These are phyloP conservation scores for Penaeus indicus DNA, from an alignment of 1,140 invertebrate species.

Conservation along the genomic window DNA sequence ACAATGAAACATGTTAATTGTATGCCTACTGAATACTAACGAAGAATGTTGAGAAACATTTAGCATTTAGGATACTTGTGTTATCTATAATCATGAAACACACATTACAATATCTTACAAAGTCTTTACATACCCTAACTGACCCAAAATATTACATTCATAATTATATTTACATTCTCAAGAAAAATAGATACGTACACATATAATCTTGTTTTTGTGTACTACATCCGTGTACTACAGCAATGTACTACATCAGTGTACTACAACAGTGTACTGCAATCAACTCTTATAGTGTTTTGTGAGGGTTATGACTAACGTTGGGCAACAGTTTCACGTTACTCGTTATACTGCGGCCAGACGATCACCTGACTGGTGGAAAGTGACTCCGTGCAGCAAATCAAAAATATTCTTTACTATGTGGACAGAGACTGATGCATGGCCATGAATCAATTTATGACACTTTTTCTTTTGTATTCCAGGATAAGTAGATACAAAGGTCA, in stretches of 20 bases:
- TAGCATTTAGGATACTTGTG: slow-evolving; percentile 58
- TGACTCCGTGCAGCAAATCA: too few relatives aligned
- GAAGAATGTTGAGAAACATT: slow-evolving; percentile 61
- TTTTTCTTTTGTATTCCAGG: too few relatives aligned
- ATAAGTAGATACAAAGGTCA: too few relatives aligned
- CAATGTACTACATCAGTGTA: slow-evolving; percentile 38
- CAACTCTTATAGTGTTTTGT: slow-evolving; percentile 60
- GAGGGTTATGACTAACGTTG: slow-evolving; percentile 51
- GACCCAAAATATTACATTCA: slow-evolving; percentile 65
- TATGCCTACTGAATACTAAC: slow-evolving; percentile 60
- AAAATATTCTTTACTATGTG: too few relatives aligned
- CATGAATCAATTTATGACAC: too few relatives aligned
- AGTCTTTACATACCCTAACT: slow-evolving; percentile 62
- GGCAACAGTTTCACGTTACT: slow-evolving; percentile 60
- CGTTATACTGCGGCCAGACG: slow-evolving; percentile 35
- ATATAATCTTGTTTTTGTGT: slow-evolving; percentile 54
- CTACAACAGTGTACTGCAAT: slow-evolving; percentile 48
- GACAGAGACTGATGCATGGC: too few relatives aligned
- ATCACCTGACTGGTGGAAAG: slow-evolving; percentile 2
- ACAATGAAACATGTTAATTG: slow-evolving; percentile 61
- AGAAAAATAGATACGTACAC: slow-evolving; percentile 64
- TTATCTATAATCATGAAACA: slow-evolving; percentile 58
- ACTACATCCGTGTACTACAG: slow-evolving; percentile 52
- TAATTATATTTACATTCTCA: slow-evolving; percentile 64
- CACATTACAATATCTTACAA: slow-evolving; percentile 60